Base-by-base conservation (phyloP, 2,888 invertebrate species). In the Melinaea menophilus region DNA sequence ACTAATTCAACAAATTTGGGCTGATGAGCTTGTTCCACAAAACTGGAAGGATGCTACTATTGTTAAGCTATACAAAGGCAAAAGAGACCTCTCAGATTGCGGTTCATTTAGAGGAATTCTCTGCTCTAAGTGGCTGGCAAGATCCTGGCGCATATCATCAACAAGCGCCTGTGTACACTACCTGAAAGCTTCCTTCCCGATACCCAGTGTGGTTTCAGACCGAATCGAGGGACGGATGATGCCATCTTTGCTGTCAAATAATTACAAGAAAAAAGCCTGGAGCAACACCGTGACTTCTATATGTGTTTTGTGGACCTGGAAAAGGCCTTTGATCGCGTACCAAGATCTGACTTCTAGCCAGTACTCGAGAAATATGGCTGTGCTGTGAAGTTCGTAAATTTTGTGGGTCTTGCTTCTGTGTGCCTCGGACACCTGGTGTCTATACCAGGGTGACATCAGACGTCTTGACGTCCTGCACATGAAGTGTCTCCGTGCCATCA, bases 381-480 rank as follows among this genome's bases (percentile, higher is more conserved):
- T 62, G 33, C 62, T 51, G 37, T 37, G 37, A 5, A 37, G 37
- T 37, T 37, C 37, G 37, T 37, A 37, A 37, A 37, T 37, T 37
- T 37, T 5, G 37, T 37, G 37, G 2, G 37, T 37, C 4, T 35
- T 56, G 3, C 58, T 69, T 34, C 35, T 68, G 2, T 68, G 68
- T 45, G 66, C 63, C 5, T 35, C 68, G 1, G 68, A 70, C 45
- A 59, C 69, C 1, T 69, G 65, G 69, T 70, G 70, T 48, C 51
- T 59, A 1, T 70, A 67, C 22, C 67, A 65, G 57, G 45, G 9
- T 48, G 63, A 61, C 5, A 37, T 37, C 37, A 37, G 37, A 37
- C 37, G 31, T 0, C 56, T 63, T 0, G 64, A 22, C 35, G 56
- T 34, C 31, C 64, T 64, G 11, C 63, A 65, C 47, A 5, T 67